Evolutionary conservation across 2,113 vertebrate genomes (phyloP).

Genomic region (Loxodonta africana): DNA sequence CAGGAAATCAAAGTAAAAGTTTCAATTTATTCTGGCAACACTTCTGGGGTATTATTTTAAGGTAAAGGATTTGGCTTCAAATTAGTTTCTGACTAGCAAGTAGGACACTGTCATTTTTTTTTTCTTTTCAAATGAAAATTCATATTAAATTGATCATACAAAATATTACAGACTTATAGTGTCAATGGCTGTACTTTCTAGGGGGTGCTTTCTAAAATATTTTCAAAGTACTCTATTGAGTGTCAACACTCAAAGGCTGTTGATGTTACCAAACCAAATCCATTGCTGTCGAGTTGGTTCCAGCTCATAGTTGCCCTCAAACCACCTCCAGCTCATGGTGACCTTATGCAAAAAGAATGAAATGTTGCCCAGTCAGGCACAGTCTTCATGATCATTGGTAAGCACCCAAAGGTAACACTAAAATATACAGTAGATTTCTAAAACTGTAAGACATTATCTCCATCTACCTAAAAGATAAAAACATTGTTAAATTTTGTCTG

Average conservation of each 20-base stretch:
- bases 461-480: not conserved
- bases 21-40: slow-evolving; percentile 23
- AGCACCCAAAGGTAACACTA: not conserved
- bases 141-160: not conserved
- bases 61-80: not conserved
- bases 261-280: not conserved
- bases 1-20: not conserved
- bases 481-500: not conserved
- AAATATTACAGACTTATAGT: not conserved
- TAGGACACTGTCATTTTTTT: not conserved
- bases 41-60: slow-evolving; percentile 39
- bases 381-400: not conserved
- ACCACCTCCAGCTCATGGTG: not conserved
- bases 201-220: not conserved
- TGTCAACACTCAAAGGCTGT: not conserved
- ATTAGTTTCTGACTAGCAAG: slow-evolving; percentile 25
- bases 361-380: not conserved
- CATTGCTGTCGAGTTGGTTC: too few relatives aligned
- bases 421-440: not conserved
- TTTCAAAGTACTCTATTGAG: not conserved
- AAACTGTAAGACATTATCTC: not conserved
- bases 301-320: not conserved
- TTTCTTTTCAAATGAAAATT: slow-evolving; percentile 3
- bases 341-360: not conserved
- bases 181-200: not conserved